These are phyloP conservation scores for Panurus biarmicus DNA, from an alignment of 2,113 vertebrate genomes.

Conservation along the genomic window DNA sequence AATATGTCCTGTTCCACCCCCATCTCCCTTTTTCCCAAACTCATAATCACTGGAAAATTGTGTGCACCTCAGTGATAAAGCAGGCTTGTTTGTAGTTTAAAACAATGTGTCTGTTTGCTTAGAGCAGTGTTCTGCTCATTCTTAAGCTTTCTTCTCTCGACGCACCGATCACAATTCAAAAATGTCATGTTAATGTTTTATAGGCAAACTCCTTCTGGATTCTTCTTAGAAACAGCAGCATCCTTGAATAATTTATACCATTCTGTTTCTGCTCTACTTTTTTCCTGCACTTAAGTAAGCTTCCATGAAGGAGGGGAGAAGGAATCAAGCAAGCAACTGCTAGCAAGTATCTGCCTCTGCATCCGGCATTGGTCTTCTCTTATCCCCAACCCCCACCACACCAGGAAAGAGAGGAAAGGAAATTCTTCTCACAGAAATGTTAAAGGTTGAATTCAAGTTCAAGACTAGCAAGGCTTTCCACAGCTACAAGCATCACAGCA, in stretches of 20 bases:
- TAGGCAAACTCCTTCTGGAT: slow-evolving; percentile 6
- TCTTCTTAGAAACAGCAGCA: slow-evolving; percentile 30
- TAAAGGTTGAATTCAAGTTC: not conserved
- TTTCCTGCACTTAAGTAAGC: slow-evolving; percentile 6
- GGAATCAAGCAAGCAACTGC: not conserved
- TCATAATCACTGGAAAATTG: not conserved
- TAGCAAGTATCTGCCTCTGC: not conserved
- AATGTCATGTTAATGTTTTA: slow-evolving; percentile 65
- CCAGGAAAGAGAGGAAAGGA: not conserved
- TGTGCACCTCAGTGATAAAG: not conserved
- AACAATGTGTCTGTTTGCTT: not conserved
- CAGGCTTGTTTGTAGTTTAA: slow-evolving; percentile 13
- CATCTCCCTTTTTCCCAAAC: not conserved
- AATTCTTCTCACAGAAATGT: not conserved
- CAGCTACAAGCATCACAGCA: not conserved
- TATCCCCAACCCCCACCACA: rapidly evolving
- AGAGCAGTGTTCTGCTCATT: not conserved
- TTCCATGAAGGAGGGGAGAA: not conserved
- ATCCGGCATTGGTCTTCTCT: not conserved
- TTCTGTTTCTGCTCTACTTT: slow-evolving; percentile 59
- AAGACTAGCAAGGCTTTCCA: not conserved
- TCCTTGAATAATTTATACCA: slow-evolving; percentile 66
- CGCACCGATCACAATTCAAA: slow-evolving; percentile 43
- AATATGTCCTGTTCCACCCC: not conserved
- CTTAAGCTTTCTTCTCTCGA: slow-evolving; percentile 17